These are phyloP conservation scores for Eumacrocentrus americanus DNA, from an alignment of 2,888 invertebrate species.

Conservation along the genomic window DNA sequence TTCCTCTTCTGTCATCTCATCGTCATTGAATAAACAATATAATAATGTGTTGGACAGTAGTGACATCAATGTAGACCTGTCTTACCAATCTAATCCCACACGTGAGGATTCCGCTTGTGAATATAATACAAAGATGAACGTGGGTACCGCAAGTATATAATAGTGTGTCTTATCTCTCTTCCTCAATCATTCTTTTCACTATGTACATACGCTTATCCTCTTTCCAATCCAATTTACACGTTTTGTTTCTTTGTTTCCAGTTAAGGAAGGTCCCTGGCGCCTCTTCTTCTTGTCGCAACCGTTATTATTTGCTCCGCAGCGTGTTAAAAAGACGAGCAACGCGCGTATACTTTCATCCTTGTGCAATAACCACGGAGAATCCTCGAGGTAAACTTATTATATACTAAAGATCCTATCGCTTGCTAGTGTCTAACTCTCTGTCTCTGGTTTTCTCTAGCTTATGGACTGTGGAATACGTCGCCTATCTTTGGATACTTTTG, in stretches of 20 bases:
- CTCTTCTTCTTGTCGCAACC: constrained; percentile 48
- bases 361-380: constrained; percentile 46
- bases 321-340: constrained; percentile 41
- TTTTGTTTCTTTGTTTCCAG: constrained; percentile 8
- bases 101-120: neutral
- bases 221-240: neutral
- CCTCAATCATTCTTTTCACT: constrained; percentile 5
- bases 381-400: constrained; percentile 18
- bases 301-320: constrained; percentile 59
- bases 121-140: constrained; percentile 16
- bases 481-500: constrained; percentile 1
- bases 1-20: neutral
- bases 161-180: constrained; percentile 3
- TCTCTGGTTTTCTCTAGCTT: neutral
- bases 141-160: constrained; percentile 10
- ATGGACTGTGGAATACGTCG: neutral
- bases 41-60: constrained; percentile 5
- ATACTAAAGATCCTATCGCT: constrained; percentile 23
- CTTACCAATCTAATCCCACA: constrained; percentile 9
- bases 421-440: constrained; percentile 17
- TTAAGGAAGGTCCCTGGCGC: constrained; percentile 20
- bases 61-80: constrained; percentile 5
- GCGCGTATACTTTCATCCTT: constrained; percentile 55
- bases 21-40: neutral
- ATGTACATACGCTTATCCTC: constrained; percentile 1